phyloP scores from a whole-genome alignment of 2,888 invertebrate species.

The Acleris sparsana region DNA sequence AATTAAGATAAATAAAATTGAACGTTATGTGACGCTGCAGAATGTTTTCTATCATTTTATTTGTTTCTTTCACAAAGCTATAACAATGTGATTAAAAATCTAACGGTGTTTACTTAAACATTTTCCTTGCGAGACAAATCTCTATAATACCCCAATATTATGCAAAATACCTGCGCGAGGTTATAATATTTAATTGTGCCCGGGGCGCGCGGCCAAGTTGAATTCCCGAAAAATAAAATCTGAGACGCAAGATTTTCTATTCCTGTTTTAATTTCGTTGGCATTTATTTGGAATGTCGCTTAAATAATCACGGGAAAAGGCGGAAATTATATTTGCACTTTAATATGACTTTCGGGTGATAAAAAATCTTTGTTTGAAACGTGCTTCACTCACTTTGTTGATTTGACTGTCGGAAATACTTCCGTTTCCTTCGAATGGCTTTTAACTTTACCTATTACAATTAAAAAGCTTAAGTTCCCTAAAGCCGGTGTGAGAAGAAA shows the following conservation, averaged over 20 bases:
- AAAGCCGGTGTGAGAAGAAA: slow-evolving; percentile 15
- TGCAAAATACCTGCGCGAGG: slow-evolving; percentile 60
- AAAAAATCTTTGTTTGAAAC: slow-evolving; percentile 7
- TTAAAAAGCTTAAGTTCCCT: not conserved
- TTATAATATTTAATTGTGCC: slow-evolving; percentile 67
- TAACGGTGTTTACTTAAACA: slow-evolving; percentile 47
- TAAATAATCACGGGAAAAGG: slow-evolving; percentile 28
- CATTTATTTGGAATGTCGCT: slow-evolving; percentile 32
- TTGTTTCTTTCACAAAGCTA: slow-evolving; percentile 37
- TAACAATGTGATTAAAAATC: slow-evolving; percentile 48
- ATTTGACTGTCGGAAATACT: not conserved
- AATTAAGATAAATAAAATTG: not conserved
- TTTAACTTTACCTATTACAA: slow-evolving; percentile 15
- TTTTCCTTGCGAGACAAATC: slow-evolving; percentile 51
- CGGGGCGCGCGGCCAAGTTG: slow-evolving; percentile 42
- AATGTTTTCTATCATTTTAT: not conserved
- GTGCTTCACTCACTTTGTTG: not conserved
- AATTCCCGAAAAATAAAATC: slow-evolving; percentile 51
- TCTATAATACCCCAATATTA: slow-evolving; percentile 60
- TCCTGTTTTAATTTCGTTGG: slow-evolving; percentile 37
- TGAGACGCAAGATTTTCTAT: slow-evolving; percentile 52
- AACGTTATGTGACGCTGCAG: not conserved
- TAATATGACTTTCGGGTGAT: not conserved
- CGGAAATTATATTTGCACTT: slow-evolving; percentile 16
- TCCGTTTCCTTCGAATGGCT: not conserved